Percentiles rank a stretch among this genome's conserved stretches.
Conservation (phyloP, 2,113 vertebrate genomes). For the Athene cunicularia region DNA sequence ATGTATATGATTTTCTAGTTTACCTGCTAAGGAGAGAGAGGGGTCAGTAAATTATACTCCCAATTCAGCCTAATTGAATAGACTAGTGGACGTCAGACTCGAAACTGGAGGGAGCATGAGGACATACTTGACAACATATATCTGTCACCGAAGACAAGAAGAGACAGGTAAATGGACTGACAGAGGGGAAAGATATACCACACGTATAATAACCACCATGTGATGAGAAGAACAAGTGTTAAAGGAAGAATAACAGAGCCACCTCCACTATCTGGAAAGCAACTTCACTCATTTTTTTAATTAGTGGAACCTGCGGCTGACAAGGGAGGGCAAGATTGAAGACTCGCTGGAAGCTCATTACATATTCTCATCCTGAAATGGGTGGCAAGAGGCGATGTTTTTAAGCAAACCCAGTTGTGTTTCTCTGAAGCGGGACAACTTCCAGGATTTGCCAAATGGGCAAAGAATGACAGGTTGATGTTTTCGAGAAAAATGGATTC, state of each 20-base stretch:
- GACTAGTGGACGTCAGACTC: constrained; percentile 15
- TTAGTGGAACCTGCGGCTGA: not conserved
- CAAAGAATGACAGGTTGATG: not conserved
- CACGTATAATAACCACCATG: not conserved
- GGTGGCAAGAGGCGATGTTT: not conserved
- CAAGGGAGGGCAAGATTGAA: not conserved
- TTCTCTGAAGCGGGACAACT: constrained; percentile 16
- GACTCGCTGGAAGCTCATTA: not conserved
- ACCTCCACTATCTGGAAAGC: not conserved
- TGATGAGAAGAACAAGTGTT: constrained; percentile 16
- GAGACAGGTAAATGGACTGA: constrained; percentile 27
- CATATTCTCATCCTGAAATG: not conserved
- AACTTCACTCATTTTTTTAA: constrained; percentile 10
- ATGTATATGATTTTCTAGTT: constrained; percentile 61
- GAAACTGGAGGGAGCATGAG: constrained; percentile 6
- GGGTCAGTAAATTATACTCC: constrained; percentile 59
- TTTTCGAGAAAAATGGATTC: not conserved
- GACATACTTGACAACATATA: constrained; percentile 13
- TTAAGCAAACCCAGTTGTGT: not conserved
- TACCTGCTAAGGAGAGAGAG: constrained; percentile 65
- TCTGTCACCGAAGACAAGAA: not conserved
- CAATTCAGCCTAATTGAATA: constrained; percentile 64
- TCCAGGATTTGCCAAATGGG: not conserved
- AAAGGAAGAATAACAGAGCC: not conserved
- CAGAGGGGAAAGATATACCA: not conserved